phyloP scores from a whole-genome alignment of 35 echinoderm and acorn worm species.

The Chiridota heheva region DNA sequence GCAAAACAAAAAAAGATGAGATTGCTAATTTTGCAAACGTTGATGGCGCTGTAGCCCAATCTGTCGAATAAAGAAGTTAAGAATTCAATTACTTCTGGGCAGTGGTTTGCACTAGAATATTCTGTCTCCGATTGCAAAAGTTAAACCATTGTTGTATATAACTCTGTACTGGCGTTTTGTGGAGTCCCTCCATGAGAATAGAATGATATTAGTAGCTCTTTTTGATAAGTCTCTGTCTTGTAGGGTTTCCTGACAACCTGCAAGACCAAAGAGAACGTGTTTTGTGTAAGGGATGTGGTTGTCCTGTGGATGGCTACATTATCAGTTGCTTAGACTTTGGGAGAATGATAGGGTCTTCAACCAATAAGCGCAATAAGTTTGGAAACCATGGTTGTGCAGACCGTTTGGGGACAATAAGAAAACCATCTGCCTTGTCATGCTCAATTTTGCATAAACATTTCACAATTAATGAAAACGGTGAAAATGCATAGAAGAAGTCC shows the following conservation, averaged over 20 bases:
- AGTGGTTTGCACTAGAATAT: constrained; percentile 39
- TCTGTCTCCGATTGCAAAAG: constrained; percentile 61
- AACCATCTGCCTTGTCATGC: constrained; percentile 18
- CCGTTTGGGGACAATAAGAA: constrained; percentile 55
- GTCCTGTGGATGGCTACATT: neutral
- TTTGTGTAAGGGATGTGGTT: constrained; percentile 14
- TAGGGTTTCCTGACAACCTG: constrained; percentile 38
- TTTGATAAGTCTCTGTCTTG: constrained; percentile 10
- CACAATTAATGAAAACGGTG: constrained; percentile 38
- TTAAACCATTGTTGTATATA: constrained; percentile 58
- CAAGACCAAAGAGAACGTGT: constrained; percentile 27
- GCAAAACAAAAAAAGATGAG: constrained; percentile 21
- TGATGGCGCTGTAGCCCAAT: constrained; percentile 48
- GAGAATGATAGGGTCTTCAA: constrained; percentile 14
- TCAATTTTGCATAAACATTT: constrained; percentile 33
- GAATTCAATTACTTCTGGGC: constrained; percentile 35
- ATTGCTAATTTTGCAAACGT: constrained; percentile 46
- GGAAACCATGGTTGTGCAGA: constrained; percentile 57
- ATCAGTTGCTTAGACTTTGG: neutral
- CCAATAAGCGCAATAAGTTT: neutral
- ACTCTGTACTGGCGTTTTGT: constrained; percentile 43
- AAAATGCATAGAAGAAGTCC: constrained; percentile 42
- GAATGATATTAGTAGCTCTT: constrained; percentile 35
- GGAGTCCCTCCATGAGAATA: constrained; percentile 27
- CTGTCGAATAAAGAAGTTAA: constrained; percentile 26